Evolutionary conservation across 2,113 vertebrate genomes (phyloP).

Genomic region (Pygoscelis antarcticus): DNA sequence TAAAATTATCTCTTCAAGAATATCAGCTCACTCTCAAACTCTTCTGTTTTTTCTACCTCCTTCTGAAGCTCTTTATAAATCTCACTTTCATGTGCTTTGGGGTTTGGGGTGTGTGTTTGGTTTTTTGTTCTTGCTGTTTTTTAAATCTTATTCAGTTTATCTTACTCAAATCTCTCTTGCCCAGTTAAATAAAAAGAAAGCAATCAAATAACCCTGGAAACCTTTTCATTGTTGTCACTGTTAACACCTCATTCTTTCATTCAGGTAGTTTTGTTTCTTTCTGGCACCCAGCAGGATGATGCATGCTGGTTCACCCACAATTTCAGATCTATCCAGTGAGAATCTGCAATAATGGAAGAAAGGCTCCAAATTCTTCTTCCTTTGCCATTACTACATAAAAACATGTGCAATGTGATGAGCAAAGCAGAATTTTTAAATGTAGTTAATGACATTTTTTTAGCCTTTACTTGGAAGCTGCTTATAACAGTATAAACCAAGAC

Average conservation of each 20-base stretch:
- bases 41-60: not conserved
- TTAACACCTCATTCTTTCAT: not conserved
- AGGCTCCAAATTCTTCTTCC: not conserved
- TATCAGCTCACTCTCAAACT: not conserved
- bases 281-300: accelerated
- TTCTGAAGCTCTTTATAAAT: not conserved
- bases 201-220: not conserved
- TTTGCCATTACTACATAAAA: not conserved
- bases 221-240: not conserved
- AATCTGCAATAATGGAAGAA: not conserved
- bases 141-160: not conserved
- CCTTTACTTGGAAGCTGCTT: not conserved
- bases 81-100: not conserved
- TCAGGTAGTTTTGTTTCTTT: not conserved
- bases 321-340: not conserved
- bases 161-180: not conserved
- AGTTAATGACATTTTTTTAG: not conserved
- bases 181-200: not conserved
- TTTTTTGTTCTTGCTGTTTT: not conserved
- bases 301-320: accelerated
- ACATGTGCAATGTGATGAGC: not conserved
- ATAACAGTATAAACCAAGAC: not conserved
- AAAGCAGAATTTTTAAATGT: not conserved
- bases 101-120: not conserved
- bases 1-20: not conserved